Evolutionary conservation across 2,113 vertebrate genomes (phyloP).

Genomic region (Neotragus pygmaeus): DNA sequence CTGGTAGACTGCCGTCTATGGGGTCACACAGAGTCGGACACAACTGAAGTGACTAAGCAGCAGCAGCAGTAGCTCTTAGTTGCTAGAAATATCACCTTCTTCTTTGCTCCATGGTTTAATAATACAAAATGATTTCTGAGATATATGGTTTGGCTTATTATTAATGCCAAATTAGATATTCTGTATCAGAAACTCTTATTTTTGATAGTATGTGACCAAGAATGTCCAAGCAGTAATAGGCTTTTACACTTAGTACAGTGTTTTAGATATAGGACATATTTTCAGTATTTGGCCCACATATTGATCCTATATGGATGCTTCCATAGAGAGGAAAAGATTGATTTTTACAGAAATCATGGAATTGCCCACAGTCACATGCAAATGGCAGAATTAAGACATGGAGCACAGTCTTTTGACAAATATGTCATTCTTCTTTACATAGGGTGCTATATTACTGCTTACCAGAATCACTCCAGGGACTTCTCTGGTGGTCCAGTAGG

Average conservation of each 20-base stretch:
- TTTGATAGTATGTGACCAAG: not conserved
- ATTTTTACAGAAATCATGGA: constrained; percentile 17
- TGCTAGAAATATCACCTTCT: not conserved
- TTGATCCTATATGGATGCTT: not conserved
- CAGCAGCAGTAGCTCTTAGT: not conserved
- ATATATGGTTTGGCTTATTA: not conserved
- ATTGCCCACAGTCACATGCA: not conserved
- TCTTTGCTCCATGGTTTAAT: not conserved
- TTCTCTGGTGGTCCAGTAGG: not conserved
- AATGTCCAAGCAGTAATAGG: not conserved
- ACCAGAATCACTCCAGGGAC: not conserved
- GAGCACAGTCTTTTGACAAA: not conserved
- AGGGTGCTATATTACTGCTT: not conserved
- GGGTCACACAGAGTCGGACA: too few relatives aligned
- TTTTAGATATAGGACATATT: not conserved
- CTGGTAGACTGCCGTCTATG: too few relatives aligned
- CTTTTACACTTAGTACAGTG: not conserved
- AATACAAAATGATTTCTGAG: constrained; percentile 15
- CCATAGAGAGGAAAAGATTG: not conserved
- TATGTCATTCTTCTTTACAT: not conserved
- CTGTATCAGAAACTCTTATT: not conserved
- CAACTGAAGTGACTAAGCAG: too few relatives aligned
- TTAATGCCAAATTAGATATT: not conserved
- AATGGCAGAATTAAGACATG: not conserved
- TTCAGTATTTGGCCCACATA: not conserved